Percentiles rank a stretch among this genome's conserved stretches.
These are phyloP conservation scores for Neodiprion fabricii DNA, from an alignment of 1,140 invertebrate genomes.

Conservation along the genomic window DNA sequence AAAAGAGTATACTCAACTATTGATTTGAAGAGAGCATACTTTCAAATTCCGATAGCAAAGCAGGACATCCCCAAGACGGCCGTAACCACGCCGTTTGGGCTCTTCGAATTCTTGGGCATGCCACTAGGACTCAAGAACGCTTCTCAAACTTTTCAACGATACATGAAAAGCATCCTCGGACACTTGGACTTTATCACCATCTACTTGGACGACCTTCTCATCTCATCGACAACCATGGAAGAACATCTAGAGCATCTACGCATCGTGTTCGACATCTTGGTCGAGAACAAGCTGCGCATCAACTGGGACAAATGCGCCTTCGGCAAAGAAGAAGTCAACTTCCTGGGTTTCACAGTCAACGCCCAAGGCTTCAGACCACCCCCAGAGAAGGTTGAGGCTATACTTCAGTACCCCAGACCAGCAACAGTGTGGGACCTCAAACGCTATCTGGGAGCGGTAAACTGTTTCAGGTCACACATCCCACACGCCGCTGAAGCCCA, in stretches of 20 bases:
- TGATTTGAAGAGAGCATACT: slow-evolving; percentile 53
- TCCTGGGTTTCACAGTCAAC: too few relatives aligned
- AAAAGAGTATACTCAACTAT: slow-evolving; percentile 45
- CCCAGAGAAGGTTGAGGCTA: too few relatives aligned
- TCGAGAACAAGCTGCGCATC: too few relatives aligned
- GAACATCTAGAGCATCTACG: slow-evolving; percentile 29
- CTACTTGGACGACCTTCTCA: slow-evolving; percentile 31
- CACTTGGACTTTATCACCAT: slow-evolving; percentile 20
- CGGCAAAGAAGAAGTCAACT: too few relatives aligned
- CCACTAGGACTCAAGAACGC: slow-evolving; percentile 43
- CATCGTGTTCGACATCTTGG: slow-evolving; percentile 5
- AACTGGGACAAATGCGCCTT: too few relatives aligned
- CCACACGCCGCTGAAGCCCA: too few relatives aligned
- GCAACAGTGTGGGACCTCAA: too few relatives aligned
- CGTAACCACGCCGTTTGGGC: slow-evolving; percentile 37
- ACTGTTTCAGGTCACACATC: too few relatives aligned
- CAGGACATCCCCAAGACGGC: slow-evolving; percentile 46
- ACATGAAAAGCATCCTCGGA: slow-evolving; percentile 30
- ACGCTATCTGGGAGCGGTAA: too few relatives aligned
- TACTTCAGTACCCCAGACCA: too few relatives aligned
- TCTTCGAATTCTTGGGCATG: slow-evolving; percentile 44
- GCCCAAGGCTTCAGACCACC: too few relatives aligned
- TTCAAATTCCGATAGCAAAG: slow-evolving; percentile 49
- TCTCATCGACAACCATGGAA: slow-evolving; percentile 20
- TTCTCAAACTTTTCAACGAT: slow-evolving; percentile 34